These are phyloP conservation scores for Falco punctatus DNA, from an alignment of 2,113 vertebrate species.

Conservation along the genomic window DNA sequence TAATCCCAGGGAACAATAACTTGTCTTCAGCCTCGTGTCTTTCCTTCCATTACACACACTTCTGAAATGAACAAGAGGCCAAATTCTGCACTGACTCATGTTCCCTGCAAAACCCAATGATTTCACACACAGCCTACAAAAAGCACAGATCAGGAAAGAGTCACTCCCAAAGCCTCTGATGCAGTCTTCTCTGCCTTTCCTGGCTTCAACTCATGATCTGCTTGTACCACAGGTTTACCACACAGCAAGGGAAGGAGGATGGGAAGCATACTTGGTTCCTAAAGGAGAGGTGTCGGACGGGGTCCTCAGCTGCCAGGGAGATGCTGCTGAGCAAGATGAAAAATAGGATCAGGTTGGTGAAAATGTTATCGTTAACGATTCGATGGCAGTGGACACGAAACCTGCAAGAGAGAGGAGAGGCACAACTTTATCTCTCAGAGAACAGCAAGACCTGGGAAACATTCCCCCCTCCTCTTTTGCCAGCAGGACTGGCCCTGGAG, in stretches of 20 bases:
- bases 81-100: not conserved
- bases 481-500: not conserved
- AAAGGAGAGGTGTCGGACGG: slow-evolving; percentile 90
- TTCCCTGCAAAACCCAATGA: not conserved
- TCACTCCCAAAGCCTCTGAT: not conserved
- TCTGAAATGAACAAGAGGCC: not conserved
- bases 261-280: slow-evolving; percentile 88
- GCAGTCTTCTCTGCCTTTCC: not conserved
- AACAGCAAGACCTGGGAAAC: not conserved
- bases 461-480: not conserved
- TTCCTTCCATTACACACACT: not conserved
- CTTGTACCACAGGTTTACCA: not conserved
- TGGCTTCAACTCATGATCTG: not conserved
- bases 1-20: not conserved
- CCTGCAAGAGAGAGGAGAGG: slow-evolving; percentile 72
- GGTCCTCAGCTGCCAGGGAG: slow-evolving; percentile 96
- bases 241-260: not conserved
- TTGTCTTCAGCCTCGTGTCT: not conserved
- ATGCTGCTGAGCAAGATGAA: slow-evolving; percentile 99
- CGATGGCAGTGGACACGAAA: slow-evolving; percentile 96
- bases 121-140: not conserved
- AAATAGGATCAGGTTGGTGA: slow-evolving; percentile 99
- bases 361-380: slow-evolving; percentile 97
- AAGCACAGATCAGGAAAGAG: not conserved
- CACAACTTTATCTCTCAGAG: not conserved